Evolutionary conservation across 2,888 invertebrate species (phyloP).

Genomic region (Tholera decimalis): DNA sequence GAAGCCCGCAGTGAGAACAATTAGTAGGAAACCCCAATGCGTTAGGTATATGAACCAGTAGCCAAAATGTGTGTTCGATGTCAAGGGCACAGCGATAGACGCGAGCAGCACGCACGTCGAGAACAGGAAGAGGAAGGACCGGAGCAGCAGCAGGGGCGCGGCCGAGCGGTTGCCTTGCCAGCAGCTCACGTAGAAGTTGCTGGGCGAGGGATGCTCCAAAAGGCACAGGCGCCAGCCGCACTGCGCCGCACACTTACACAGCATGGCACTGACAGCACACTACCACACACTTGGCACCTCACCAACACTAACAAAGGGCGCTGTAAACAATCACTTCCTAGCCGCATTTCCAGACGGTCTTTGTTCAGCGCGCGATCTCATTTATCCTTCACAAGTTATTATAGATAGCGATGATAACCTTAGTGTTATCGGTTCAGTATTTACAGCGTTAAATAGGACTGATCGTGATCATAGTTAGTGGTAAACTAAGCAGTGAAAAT

Average conservation of each 20-base stretch:
- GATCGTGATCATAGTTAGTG: conserved; percentile 69
- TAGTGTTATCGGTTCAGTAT: conserved; percentile 59
- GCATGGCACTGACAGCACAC: conserved; percentile 63
- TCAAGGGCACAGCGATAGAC: conserved; percentile 71
- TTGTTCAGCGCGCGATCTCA: conserved; percentile 50
- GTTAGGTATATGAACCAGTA: conserved; percentile 88
- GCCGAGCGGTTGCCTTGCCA: conserved; percentile 80
- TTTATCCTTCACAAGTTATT: conserved; percentile 44
- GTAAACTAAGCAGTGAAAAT: conserved; percentile 74
- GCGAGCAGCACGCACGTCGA: conserved; percentile 74
- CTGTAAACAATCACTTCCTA: conserved; percentile 56
- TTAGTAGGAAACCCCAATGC: conserved; percentile 84
- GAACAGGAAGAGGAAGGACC: conserved; percentile 77
- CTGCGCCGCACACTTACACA: conserved; percentile 68
- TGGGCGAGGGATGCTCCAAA: conserved; percentile 76
- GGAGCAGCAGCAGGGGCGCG: conserved; percentile 73
- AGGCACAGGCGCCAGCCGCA: conserved; percentile 76
- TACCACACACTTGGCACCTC: conserved; percentile 26
- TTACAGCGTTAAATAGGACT: conserved; percentile 62
- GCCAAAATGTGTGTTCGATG: conserved; percentile 69
- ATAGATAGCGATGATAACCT: conserved; percentile 61
- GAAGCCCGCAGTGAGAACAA: conserved; percentile 77
- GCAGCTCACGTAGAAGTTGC: conserved; percentile 82
- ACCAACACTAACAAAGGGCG: conserved; percentile 42
- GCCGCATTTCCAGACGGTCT: conserved; percentile 58